Evolutionary conservation across 2,797 vertebrate species (phyloP).

Genomic region (Muscicapa striata): DNA sequence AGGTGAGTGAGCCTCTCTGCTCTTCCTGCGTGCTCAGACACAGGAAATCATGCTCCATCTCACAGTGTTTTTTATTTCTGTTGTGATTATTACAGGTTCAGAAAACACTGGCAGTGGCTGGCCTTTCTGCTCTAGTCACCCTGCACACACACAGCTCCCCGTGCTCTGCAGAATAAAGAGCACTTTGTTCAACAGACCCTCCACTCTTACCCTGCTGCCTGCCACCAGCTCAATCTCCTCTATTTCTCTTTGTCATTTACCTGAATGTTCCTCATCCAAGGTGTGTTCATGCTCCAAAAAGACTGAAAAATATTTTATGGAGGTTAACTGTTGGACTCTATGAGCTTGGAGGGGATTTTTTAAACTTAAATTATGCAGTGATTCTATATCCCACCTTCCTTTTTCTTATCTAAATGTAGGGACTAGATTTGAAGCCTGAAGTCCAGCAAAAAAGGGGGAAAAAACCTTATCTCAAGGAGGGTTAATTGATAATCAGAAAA

Average conservation of each 20-base stretch:
- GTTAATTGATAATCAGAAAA: slow-evolving; percentile 36
- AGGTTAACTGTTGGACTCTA: accelerated
- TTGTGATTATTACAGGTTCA: not conserved
- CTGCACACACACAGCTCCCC: not conserved
- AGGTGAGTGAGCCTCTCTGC: not conserved
- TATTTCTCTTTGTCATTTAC: not conserved
- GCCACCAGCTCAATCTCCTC: not conserved
- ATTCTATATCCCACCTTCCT: not conserved
- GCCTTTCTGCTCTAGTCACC: not conserved
- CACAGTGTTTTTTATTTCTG: not conserved
- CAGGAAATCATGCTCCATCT: not conserved
- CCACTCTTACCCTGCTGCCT: not conserved
- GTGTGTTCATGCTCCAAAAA: not conserved
- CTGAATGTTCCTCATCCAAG: not conserved
- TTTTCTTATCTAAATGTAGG: not conserved
- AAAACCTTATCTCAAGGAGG: not conserved
- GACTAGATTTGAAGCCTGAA: not conserved
- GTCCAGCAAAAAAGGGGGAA: not conserved
- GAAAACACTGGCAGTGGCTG: not conserved
- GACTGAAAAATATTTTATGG: not conserved
- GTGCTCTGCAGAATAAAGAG: not conserved
- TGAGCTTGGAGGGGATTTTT: not conserved
- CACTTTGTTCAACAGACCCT: not conserved
- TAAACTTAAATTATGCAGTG: not conserved
- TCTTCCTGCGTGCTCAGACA: not conserved